Evolutionary conservation across 2,113 vertebrate species (phyloP).

Genomic region (Hyperopisus bebe): DNA sequence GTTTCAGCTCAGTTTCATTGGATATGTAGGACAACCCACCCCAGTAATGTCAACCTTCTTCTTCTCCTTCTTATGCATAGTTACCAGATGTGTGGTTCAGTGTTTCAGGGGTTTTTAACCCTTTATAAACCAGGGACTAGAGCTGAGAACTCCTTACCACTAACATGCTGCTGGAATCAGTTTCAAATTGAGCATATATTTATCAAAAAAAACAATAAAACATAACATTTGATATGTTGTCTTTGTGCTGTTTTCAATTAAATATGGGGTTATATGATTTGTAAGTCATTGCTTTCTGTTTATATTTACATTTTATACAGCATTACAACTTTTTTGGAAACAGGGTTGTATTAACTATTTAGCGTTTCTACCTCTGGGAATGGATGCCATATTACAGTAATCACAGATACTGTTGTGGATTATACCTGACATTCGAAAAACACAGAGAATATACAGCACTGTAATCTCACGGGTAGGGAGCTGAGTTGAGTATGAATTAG

Average conservation of each 20-base stretch:
- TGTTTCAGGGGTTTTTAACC: not conserved
- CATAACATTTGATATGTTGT: too few relatives aligned
- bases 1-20: not conserved
- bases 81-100: too few relatives aligned
- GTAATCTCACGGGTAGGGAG: not conserved
- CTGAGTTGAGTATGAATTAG: not conserved
- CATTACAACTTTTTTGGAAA: too few relatives aligned
- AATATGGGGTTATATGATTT: too few relatives aligned
- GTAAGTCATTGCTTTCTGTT: too few relatives aligned
- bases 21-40: not conserved
- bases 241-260: too few relatives aligned
- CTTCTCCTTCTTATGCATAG: not conserved
- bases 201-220: too few relatives aligned
- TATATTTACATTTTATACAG: too few relatives aligned
- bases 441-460: not conserved
- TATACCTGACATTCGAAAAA: not conserved
- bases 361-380: not conserved
- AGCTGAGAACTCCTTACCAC: not conserved
- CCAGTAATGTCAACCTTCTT: not conserved
- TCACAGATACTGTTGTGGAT: not conserved
- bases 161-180: not conserved
- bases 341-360: not conserved
- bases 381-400: not conserved
- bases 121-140: not conserved
- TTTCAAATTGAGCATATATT: too few relatives aligned